Evolutionary conservation across 2,888 invertebrate species (phyloP), one percentile per base, ranked within the genome.

Genomic region (Lepidocyrtoides sp.): DNA sequence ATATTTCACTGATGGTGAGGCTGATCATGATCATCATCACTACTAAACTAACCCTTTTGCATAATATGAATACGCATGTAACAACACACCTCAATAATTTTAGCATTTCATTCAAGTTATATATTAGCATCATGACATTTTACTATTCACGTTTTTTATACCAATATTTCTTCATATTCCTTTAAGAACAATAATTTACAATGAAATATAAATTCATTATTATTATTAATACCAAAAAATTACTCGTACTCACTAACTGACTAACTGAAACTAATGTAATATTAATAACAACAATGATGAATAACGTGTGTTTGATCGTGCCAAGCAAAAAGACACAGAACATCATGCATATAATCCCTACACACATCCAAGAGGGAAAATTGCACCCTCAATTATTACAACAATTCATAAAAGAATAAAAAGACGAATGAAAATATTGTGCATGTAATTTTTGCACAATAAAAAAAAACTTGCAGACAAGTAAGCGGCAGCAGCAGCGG

Each of bases 341-440:
- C 7, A 66, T 66, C 10, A 26, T 4, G 7, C 12, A 2, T 32
- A 63, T 7, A 4, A 36, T 36, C 36, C 32, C 48, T 10, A 48
- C 12, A 48, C n/a, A 48, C 48, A 48, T 48, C 48, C 57, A 81
- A 60, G 32, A 36, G 44, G 77, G 5, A 32, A 81, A 81, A 81
- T 57, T 81, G 57, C 57, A 81, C 44, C 44, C 81, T 36, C 57
- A 57, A 81, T 81, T 81, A 81, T 29, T 48, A 57, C 81, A 57
- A 81, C 44, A 81, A 81, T 81, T 57, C 57, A 81, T 81, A 32
- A 32, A 36, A 72, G 41, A 72, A 72, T 72, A 20, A 72, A 17
- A n/a, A 41, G 20, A 8, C 14, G 32, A 66, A 66, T 60, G 17
- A 29, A 66, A 66, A 66, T 66, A 66, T 57, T 23, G 23, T 66